Percentiles rank a stretch among this genome's conserved stretches.
These are phyloP conservation scores for Luscinia megarhynchos DNA, from an alignment of 2,797 vertebrate genomes.

Conservation along the genomic window DNA sequence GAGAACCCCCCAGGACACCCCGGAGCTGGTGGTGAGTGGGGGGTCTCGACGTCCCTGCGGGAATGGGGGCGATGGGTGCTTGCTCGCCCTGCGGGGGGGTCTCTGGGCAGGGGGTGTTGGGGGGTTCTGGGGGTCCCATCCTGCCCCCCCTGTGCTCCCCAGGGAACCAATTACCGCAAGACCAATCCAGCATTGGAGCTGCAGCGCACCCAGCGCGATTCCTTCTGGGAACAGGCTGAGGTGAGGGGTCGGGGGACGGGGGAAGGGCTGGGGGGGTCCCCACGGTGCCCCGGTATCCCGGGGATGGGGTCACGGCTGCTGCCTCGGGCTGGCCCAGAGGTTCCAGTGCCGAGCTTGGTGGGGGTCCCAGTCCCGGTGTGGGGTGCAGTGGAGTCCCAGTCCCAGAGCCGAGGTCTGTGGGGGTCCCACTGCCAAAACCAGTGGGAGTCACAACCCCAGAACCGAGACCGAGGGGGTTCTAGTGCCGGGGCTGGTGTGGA, in stretches of 20 bases:
- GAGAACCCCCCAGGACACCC: conserved; percentile 74
- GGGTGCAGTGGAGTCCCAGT: no score
- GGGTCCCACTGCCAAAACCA: no score
- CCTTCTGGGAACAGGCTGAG: conserved; percentile 91
- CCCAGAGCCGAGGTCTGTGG: not conserved
- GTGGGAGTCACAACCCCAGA: not conserved
- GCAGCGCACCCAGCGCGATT: conserved; percentile 85
- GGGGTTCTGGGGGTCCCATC: not conserved
- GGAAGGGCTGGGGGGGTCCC: no score
- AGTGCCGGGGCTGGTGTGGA: no score
- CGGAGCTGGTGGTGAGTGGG: conserved; percentile 83
- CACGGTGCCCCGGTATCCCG: fast-evolving
- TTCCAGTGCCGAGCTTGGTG: not conserved
- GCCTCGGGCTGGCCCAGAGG: not conserved
- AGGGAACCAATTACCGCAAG: conserved; percentile 92
- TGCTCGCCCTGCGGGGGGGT: no score
- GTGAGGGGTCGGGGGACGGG: conserved; percentile 48
- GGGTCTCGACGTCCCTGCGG: no score
- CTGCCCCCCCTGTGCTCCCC: not conserved
- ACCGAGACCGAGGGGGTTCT: not conserved
- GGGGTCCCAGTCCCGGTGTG: not conserved
- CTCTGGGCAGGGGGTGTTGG: no score
- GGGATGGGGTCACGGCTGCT: not conserved
- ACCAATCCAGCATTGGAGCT: conserved; percentile 90
- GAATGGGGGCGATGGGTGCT: no score